These are phyloP conservation scores for Melanophora roralis DNA, from an alignment of 2,888 invertebrate species.

Conservation along the genomic window DNA sequence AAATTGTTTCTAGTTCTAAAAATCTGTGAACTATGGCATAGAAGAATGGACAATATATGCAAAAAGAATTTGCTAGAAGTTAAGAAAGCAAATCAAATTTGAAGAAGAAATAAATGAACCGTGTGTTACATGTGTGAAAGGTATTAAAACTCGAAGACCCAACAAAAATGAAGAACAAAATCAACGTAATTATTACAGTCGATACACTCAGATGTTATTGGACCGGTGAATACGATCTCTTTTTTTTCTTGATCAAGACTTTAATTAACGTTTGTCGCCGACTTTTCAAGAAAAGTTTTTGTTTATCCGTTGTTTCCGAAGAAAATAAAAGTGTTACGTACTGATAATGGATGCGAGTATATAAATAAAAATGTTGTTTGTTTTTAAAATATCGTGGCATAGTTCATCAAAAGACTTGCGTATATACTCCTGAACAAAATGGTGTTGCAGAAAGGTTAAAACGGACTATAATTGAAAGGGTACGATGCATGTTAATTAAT, in stretches of 20 bases:
- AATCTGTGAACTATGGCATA: not conserved
- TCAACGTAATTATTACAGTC: not conserved
- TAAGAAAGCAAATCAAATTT: not conserved
- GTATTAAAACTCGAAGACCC: not conserved
- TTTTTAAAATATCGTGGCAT: too few species aligned
- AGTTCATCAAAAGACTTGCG: constrained; percentile 40
- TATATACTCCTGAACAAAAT: constrained; percentile 70
- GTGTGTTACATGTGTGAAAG: not conserved
- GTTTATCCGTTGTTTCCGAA: too few species aligned
- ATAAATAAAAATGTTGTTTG: not conserved
- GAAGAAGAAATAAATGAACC: not conserved
- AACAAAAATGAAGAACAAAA: not conserved
- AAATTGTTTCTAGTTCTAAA: not conserved
- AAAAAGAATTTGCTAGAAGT: not conserved
- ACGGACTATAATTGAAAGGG: constrained; percentile 38
- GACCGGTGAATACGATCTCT: not conserved
- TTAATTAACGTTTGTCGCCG: not conserved
- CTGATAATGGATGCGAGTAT: too few species aligned
- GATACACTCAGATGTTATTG: not conserved
- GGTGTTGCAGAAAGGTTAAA: constrained; percentile 60
- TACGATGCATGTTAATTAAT: constrained; percentile 44
- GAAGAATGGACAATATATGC: constrained; percentile 4
- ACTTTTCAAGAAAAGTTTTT: constrained; percentile 16
- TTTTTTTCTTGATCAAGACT: not conserved
- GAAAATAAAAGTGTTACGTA: too few species aligned